Percentiles rank a stretch among this genome's conserved stretches.
Evolutionary conservation across 2,797 vertebrate genomes (phyloP).

Genomic region (Choloepus didactylus): DNA sequence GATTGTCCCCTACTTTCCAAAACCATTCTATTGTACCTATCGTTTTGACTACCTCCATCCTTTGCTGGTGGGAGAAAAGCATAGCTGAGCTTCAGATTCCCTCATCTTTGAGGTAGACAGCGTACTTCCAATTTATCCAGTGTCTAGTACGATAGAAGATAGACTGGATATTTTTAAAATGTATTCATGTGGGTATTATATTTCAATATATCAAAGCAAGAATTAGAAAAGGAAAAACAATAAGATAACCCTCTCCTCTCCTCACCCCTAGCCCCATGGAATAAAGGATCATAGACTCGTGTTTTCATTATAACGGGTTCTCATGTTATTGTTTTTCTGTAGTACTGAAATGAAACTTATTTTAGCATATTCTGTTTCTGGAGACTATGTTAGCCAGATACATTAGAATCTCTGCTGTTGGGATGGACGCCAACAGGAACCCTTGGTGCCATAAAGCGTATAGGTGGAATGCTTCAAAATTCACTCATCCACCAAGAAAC

Average conservation of each 20-base stretch:
- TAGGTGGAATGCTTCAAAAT: not conserved
- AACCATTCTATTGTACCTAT: not conserved
- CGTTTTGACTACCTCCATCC: not conserved
- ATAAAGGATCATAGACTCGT: not conserved
- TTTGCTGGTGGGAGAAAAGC: not conserved
- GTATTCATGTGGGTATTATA: not conserved
- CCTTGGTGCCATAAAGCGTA: not conserved
- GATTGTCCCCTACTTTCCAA: not conserved
- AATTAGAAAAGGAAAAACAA: not conserved
- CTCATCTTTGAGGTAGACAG: not conserved
- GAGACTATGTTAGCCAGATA: not conserved
- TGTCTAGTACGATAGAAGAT: not conserved
- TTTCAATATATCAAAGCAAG: conserved; percentile 35
- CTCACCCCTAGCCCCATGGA: not conserved
- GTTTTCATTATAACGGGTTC: not conserved
- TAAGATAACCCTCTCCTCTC: not conserved
- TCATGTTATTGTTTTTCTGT: not conserved
- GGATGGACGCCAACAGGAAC: not conserved
- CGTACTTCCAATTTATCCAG: not conserved
- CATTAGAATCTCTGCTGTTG: not conserved
- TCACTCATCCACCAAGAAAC: not conserved
- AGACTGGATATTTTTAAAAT: not conserved
- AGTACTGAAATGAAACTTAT: not conserved
- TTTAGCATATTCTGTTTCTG: not conserved
- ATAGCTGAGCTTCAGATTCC: not conserved